Evolutionary conservation across 2,888 invertebrate species (phyloP), one percentile per base, ranked within the genome.

Genomic region (Ennomos quercinarius): DNA sequence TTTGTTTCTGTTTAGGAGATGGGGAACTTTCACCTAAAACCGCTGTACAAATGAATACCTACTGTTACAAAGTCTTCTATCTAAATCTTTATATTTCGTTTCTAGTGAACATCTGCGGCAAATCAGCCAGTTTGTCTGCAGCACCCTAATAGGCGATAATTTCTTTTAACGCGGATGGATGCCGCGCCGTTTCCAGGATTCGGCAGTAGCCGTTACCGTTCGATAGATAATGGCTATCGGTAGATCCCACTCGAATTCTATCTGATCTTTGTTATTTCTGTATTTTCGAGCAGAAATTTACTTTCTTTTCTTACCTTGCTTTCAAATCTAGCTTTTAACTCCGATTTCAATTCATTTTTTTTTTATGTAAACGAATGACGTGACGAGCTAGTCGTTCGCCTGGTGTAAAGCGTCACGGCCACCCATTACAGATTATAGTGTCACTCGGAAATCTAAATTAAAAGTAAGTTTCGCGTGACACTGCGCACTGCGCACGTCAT

Each of bases 111-210:
- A 27, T 27, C 27, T 27, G 27, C 27, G 27, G 6, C 27, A 27
- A 27, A 27, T 27, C 27, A 27, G 27, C 27, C 40, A 48, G 48
- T 48, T 48, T 48, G 40, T 48, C 40, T 40, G 34, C 34, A 34
- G 38, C 13, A 17, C 11, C 49, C 59, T 60, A 60, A 60, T 54
- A 54, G 54, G 37, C 54, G 51, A 60, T 60, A 55, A 60, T 38
- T 60, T 55, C 50, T 60, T 60, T 60, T 55, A 60, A 55, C 50
- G 44, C 41, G 41, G 40, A 41, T 27, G 27, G 1, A 9, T 8
- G 2, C 27, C 43, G 43, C n/a, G 4, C 13, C 46, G 36, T 13
- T 46, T 37, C 13, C 46, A 35, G 10, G 35, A 49, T 39, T 41
- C 34, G 40, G 35, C 49, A 35, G 41, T 49, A 49, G 35, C 17